phyloP scores from a whole-genome alignment of 1,140 invertebrate genomes.

The Zophobas morio region DNA sequence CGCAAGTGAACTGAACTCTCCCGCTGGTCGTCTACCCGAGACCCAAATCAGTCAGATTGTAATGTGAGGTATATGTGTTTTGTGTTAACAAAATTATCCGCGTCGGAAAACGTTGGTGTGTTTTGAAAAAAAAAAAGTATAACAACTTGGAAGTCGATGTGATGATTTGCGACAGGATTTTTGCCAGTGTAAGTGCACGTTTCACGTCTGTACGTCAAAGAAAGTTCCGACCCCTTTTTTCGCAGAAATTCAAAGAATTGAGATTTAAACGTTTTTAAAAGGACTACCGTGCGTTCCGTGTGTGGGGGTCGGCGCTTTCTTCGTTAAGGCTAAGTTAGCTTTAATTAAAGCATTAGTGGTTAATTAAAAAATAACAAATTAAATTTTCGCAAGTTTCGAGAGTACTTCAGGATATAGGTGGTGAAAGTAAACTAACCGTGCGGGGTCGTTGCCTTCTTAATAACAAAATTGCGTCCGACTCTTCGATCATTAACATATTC shows the following conservation, averaged over 20 bases:
- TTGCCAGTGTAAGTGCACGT: slow-evolving; percentile 17
- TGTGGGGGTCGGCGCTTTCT: slow-evolving; percentile 17
- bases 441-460: slow-evolving; percentile 53
- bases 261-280: slow-evolving; percentile 33
- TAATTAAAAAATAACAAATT: slow-evolving; percentile 12
- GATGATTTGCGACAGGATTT: neutral
- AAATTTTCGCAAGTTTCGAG: slow-evolving; percentile 39
- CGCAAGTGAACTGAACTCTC: slow-evolving; percentile 40
- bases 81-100: slow-evolving; percentile 13
- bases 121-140: neutral
- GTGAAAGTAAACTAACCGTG: slow-evolving; percentile 48
- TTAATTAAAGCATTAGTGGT: neutral
- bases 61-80: slow-evolving; percentile 38
- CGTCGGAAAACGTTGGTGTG: slow-evolving; percentile 11
- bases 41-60: slow-evolving; percentile 40
- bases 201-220: neutral
- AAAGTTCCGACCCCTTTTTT: slow-evolving; percentile 33
- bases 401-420: slow-evolving; percentile 44
- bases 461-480: slow-evolving; percentile 47
- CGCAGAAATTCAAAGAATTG: neutral
- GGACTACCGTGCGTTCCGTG: neutral
- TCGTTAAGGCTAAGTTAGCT: neutral
- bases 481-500: slow-evolving; percentile 33
- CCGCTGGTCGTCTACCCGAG: slow-evolving; percentile 46
- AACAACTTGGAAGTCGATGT: neutral